These are phyloP conservation scores for Incurvaria masculella DNA, from an alignment of 2,888 invertebrate species.

Conservation along the genomic window DNA sequence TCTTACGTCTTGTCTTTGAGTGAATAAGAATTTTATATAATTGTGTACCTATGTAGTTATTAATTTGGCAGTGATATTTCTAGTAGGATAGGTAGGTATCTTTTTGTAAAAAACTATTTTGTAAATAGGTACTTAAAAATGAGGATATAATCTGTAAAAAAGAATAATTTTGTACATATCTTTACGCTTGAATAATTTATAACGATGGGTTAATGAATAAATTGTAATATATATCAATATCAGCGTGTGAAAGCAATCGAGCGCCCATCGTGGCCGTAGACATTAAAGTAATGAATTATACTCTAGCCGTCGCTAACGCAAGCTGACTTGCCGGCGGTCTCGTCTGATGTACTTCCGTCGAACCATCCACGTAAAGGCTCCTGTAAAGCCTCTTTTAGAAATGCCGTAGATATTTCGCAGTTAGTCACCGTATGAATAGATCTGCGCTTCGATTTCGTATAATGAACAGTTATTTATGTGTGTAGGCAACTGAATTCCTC, in stretches of 20 bases:
- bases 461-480: not conserved
- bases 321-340: too few species aligned
- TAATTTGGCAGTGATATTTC: conserved; percentile 55
- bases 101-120: conserved; percentile 53
- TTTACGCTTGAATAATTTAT: conserved; percentile 56
- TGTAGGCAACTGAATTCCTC: not conserved
- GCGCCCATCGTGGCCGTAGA: not conserved
- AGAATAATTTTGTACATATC: conserved; percentile 49
- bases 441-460: too few species aligned
- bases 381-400: not conserved
- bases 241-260: not conserved
- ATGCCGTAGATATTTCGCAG: not conserved
- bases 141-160: conserved; percentile 46
- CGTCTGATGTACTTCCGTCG: not conserved
- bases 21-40: conserved; percentile 30
- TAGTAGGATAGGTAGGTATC: conserved; percentile 48
- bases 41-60: conserved; percentile 54
- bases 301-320: not conserved
- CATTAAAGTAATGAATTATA: not conserved
- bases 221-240: not conserved
- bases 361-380: not conserved
- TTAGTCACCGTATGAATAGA: not conserved
- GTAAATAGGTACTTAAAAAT: conserved; percentile 55
- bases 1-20: too few species aligned
- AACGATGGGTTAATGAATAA: conserved; percentile 25